These are phyloP conservation scores for Timandra comae DNA, from an alignment of 2,888 invertebrate species.

Conservation along the genomic window DNA sequence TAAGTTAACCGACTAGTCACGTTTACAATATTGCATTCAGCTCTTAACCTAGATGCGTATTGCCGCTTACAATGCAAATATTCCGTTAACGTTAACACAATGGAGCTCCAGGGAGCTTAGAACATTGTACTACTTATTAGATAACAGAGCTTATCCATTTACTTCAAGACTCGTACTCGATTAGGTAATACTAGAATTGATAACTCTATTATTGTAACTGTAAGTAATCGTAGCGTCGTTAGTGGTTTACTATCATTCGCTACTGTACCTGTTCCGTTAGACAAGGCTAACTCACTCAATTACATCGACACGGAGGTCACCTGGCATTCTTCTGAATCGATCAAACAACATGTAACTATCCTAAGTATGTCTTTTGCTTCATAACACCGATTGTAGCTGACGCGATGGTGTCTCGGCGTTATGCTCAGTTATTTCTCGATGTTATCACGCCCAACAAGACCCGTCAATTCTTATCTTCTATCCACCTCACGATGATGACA, in stretches of 20 bases:
- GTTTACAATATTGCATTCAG: conserved; percentile 45
- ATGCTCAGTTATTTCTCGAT: conserved; percentile 4
- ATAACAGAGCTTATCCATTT: conserved; percentile 6
- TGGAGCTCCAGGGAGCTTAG: conserved; percentile 28
- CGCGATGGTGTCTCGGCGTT: background rate
- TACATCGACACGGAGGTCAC: conserved; percentile 15
- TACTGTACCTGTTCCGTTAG: conserved; percentile 17
- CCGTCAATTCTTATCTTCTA: conserved; percentile 25
- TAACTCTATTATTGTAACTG: conserved; percentile 27
- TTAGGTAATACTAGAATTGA: conserved; percentile 17
- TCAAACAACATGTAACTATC: conserved; percentile 2
- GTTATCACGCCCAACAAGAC: conserved; percentile 17
- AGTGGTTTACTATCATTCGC: conserved; percentile 12
- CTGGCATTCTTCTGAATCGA: conserved; percentile 8
- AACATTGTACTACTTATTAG: conserved; percentile 27
- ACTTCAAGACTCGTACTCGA: conserved; percentile 12
- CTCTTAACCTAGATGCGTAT: conserved; percentile 56
- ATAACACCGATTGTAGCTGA: background rate
- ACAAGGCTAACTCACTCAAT: conserved; percentile 17
- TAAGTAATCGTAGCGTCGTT: conserved; percentile 17
- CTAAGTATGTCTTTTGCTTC: too few species aligned
- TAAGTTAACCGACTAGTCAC: conserved; percentile 10
- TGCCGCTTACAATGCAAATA: conserved; percentile 43
- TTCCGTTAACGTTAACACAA: conserved; percentile 42
- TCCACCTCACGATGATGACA: conserved; percentile 30